Conservation (phyloP, 1,140 invertebrate species). For the Pogonus chalceus region DNA sequence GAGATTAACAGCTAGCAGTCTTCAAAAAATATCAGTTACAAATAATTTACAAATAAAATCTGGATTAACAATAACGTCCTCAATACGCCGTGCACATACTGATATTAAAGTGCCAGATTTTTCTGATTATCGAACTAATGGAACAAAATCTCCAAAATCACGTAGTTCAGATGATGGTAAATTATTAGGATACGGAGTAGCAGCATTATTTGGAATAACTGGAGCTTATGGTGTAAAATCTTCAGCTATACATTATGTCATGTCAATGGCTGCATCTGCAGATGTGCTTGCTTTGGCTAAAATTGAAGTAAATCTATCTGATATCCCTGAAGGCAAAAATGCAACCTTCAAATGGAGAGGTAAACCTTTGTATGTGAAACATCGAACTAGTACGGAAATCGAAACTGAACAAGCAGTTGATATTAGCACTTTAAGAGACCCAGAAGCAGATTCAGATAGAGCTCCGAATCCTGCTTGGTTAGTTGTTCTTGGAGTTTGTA, state of each 20-base stretch:
- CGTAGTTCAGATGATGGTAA: slow-evolving; percentile 52
- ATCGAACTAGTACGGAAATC: slow-evolving; percentile 78
- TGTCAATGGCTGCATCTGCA: slow-evolving; percentile 76
- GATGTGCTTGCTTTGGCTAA: slow-evolving; percentile 93
- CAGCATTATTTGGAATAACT: slow-evolving; percentile 62
- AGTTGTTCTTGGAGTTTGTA: slow-evolving; percentile 92
- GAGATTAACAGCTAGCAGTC: too few species aligned
- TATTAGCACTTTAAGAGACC: slow-evolving; percentile 71
- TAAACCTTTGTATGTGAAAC: slow-evolving; percentile 93
- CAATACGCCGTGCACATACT: slow-evolving; percentile 79
- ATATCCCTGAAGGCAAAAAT: slow-evolving; percentile 89
- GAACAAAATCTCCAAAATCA: slow-evolving; percentile 47
- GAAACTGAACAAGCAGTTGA: slow-evolving; percentile 61
- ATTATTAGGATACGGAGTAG: slow-evolving; percentile 70
- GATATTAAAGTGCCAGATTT: slow-evolving; percentile 87
- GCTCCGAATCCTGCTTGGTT: slow-evolving; percentile 81
- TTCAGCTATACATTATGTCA: slow-evolving; percentile 63
- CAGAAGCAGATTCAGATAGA: slow-evolving; percentile 74
- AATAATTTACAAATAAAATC: slow-evolving; percentile 43
- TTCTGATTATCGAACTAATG: slow-evolving; percentile 61
- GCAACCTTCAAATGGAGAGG: slow-evolving; percentile 97
- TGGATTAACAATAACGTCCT: slow-evolving; percentile 47
- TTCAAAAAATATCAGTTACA: too few species aligned
- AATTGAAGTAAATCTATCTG: slow-evolving; percentile 84
- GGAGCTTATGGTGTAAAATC: slow-evolving; percentile 71